A percentile compares a stretch with the other conserved stretches of the same genome.
These are phyloP conservation scores for Eledone cirrhosa DNA, from an alignment of 2,888 invertebrate genomes.

Conservation along the genomic window DNA sequence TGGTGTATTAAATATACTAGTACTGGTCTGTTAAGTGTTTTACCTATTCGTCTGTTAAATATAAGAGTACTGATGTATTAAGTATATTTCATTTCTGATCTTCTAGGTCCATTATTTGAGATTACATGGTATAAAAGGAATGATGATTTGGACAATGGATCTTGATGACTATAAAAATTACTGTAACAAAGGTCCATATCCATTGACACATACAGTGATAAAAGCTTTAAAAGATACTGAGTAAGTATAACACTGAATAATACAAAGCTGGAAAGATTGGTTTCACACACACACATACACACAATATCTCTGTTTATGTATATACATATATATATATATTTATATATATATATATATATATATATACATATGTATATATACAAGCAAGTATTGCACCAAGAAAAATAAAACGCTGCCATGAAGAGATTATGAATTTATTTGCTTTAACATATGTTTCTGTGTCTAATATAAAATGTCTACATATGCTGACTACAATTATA, in stretches of 20 bases:
- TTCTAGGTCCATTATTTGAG: slow-evolving; percentile 5
- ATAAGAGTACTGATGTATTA: too few species aligned
- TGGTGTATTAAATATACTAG: too few species aligned
- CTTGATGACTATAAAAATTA: slow-evolving; percentile 9
- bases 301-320: background rate
- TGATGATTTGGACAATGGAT: slow-evolving; percentile 16
- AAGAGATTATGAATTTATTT: too few species aligned
- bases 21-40: too few species aligned
- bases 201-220: background rate
- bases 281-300: background rate
- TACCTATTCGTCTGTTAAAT: too few species aligned
- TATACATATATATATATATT: background rate
- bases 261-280: too few species aligned
- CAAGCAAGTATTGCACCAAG: background rate
- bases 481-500: too few species aligned
- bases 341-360: background rate
- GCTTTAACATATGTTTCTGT: too few species aligned
- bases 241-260: background rate
- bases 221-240: slow-evolving; percentile 20
- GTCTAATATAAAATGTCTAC: too few species aligned
- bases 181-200: background rate
- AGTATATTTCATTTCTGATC: background rate
- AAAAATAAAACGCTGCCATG: background rate
- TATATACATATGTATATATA: background rate
- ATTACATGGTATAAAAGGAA: background rate